Evolutionary conservation across 2,113 vertebrate species (phyloP).

Genomic region (Oreochromis tanganicae): DNA sequence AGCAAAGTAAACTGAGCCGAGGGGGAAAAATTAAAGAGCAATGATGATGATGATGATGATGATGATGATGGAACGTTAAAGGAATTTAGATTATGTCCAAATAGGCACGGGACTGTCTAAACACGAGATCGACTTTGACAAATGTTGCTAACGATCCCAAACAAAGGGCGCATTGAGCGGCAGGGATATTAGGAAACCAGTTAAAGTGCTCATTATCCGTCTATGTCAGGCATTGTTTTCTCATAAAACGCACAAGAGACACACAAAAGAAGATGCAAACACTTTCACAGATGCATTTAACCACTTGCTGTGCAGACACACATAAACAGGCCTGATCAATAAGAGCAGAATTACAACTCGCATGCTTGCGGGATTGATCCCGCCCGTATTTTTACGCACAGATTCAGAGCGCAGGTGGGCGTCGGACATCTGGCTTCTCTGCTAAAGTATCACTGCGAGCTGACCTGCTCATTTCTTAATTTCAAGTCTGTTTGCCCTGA

Average conservation of each 20-base stretch:
- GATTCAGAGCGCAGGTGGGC: constrained; percentile 26
- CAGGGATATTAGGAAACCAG: not conserved
- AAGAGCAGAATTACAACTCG: constrained; percentile 13
- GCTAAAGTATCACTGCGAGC: not conserved
- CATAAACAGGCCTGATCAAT: constrained; percentile 15
- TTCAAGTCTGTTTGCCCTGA: not conserved
- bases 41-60: constrained; percentile 48
- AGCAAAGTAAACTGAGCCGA: constrained; percentile 35
- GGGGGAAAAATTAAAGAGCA: constrained; percentile 27
- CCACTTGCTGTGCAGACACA: not conserved
- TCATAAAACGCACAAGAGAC: not conserved
- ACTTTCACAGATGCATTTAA: not conserved
- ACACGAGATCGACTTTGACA: constrained; percentile 32
- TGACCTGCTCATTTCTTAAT: not conserved
- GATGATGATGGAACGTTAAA: constrained; percentile 36
- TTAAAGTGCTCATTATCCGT: not conserved
- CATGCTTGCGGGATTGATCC: constrained; percentile 21
- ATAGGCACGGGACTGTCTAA: constrained; percentile 34
- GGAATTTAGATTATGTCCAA: constrained; percentile 38
- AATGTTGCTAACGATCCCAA: constrained; percentile 12
- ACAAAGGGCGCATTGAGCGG: constrained; percentile 30
- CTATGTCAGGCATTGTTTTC: not conserved
- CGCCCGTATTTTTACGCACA: not conserved
- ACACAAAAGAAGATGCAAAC: not conserved
- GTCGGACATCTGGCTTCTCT: constrained; percentile 42